phyloP scores from a whole-genome alignment of 1,140 invertebrate species.

The Drosophila pruinosa region DNA sequence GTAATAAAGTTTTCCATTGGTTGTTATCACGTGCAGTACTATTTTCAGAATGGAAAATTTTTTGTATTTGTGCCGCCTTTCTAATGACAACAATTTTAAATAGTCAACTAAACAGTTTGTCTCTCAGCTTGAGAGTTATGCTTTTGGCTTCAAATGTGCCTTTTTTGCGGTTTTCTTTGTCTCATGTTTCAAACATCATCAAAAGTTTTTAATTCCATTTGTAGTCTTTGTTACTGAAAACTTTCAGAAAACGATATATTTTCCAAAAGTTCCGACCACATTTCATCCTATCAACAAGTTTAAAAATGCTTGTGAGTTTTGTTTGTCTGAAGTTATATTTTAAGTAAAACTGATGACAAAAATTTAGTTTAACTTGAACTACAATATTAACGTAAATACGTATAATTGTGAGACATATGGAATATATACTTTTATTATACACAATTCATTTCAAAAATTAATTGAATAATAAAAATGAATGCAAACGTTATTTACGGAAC shows the following conservation, averaged over 20 bases:
- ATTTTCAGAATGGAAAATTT: slow-evolving; percentile 12
- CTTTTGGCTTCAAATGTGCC: slow-evolving; percentile 44
- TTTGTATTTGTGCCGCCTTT: slow-evolving; percentile 36
- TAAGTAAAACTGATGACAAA: no score
- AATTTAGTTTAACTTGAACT: no score
- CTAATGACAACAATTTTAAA: slow-evolving; percentile 13
- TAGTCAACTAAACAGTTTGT: neutral
- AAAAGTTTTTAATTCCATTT: slow-evolving; percentile 68
- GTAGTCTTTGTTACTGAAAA: neutral
- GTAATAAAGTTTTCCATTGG: slow-evolving; percentile 28
- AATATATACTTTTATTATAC: no score
- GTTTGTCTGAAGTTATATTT: no score
- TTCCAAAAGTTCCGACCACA: neutral
- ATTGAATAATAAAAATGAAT: no score
- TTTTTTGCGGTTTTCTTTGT: slow-evolving; percentile 30
- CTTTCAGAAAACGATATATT: neutral
- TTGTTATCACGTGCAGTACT: slow-evolving; percentile 12
- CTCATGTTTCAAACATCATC: slow-evolving; percentile 53
- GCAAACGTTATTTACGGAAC: no score
- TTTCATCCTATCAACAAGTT: no score
- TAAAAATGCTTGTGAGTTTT: no score
- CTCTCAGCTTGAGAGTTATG: slow-evolving; percentile 21
- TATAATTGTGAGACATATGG: no score
- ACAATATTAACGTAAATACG: no score
- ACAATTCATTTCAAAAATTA: no score